Conservation (phyloP, 2,797 vertebrate species). For the Pipistrellus pipistrellus region DNA sequence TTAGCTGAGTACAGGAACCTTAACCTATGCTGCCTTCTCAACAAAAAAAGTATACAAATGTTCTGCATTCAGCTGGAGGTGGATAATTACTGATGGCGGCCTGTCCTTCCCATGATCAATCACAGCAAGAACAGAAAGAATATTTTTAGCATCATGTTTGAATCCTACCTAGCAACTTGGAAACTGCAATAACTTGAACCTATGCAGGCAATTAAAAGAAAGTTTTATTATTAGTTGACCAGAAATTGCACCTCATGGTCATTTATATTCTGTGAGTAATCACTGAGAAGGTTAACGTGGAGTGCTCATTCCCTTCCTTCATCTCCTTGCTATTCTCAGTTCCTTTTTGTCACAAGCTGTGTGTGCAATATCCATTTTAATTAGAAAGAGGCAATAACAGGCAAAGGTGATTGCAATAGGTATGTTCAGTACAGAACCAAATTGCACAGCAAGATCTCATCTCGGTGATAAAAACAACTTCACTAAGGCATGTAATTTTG, state of each 20-base stretch:
- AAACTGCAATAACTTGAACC: conserved; percentile 23
- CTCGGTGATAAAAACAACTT: neutral
- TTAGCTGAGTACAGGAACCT: neutral
- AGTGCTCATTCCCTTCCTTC: neutral
- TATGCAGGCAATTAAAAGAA: conserved; percentile 43
- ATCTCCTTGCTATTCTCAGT: conserved; percentile 7
- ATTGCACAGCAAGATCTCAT: conserved; percentile 3
- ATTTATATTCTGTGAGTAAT: neutral
- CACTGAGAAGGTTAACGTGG: neutral
- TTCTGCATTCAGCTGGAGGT: neutral
- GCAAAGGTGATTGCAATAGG: conserved; percentile 19
- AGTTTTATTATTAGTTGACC: neutral
- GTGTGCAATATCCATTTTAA: conserved; percentile 54
- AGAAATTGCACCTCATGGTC: neutral
- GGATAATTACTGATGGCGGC: neutral
- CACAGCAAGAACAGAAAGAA: neutral
- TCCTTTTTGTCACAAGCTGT: conserved; percentile 33
- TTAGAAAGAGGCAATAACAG: conserved; percentile 54
- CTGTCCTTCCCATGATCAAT: neutral
- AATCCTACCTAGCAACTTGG: conserved; percentile 41
- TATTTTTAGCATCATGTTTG: conserved; percentile 49
- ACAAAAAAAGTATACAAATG: neutral
- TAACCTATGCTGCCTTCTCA: neutral
- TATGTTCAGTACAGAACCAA: conserved; percentile 3
- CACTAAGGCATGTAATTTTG: neutral